These are phyloP conservation scores for Villa cingulata DNA, from an alignment of 2,888 invertebrate genomes.

Conservation along the genomic window DNA sequence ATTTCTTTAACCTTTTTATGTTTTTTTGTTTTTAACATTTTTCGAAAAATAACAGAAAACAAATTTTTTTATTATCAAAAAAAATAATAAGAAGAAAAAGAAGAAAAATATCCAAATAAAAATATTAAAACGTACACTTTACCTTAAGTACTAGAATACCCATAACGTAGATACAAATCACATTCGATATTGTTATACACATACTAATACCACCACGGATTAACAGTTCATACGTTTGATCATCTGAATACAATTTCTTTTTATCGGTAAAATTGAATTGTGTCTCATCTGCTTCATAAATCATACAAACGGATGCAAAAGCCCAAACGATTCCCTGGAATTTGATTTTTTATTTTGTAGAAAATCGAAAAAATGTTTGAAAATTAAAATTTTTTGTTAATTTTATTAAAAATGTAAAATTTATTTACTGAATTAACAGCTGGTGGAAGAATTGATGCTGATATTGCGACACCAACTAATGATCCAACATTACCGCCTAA, in stretches of 20 bases:
- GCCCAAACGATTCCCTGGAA: constrained; percentile 55
- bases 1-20: constrained; percentile 48
- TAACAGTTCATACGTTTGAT: constrained; percentile 47
- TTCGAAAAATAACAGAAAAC: too few species aligned
- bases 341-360: too few species aligned
- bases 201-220: constrained; percentile 54
- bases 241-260: constrained; percentile 42
- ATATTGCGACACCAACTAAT: constrained; percentile 69
- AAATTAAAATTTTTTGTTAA: neutral
- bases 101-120: neutral
- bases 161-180: constrained; percentile 55
- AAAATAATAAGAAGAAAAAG: neutral
- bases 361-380: constrained; percentile 5
- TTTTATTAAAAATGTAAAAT: too few species aligned
- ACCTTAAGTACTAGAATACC: constrained; percentile 59
- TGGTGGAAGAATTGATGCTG: constrained; percentile 64
- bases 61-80: too few species aligned
- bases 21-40: too few species aligned
- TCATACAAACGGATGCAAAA: constrained; percentile 42
- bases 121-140: constrained; percentile 8
- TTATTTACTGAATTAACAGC: constrained; percentile 59
- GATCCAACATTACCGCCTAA: constrained; percentile 68
- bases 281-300: constrained; percentile 37
- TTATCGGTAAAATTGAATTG: constrained; percentile 35
- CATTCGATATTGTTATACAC: constrained; percentile 57